Evolutionary conservation across 2,888 invertebrate genomes (phyloP).

Genomic region (Perizoma affinitatum): DNA sequence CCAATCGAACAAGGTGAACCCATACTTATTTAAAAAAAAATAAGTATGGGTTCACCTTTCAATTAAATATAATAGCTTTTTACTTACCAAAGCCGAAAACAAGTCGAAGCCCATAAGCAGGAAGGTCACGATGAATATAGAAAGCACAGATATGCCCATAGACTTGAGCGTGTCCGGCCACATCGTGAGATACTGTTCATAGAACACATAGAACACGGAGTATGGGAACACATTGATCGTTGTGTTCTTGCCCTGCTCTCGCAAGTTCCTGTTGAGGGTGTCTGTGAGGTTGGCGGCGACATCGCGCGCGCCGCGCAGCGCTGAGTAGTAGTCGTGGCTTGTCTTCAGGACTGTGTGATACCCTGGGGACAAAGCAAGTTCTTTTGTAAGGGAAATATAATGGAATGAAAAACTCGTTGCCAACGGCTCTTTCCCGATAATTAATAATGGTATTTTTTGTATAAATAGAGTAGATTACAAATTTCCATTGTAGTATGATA

Average conservation of each 20-base stretch:
- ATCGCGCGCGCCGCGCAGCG: conserved; percentile 91
- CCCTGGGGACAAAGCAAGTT: conserved; percentile 29
- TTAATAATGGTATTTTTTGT: no score
- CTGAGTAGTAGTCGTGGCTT: conserved; percentile 95
- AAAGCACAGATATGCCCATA: conserved; percentile 93
- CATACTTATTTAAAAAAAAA: no score
- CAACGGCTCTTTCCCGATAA: no score
- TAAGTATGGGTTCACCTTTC: no score
- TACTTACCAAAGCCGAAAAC: conserved; percentile 62
- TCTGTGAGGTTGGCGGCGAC: conserved; percentile 93
- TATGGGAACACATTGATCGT: conserved; percentile 92
- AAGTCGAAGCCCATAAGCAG: conserved; percentile 96
- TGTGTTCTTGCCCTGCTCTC: conserved; percentile 65
- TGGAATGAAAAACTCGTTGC: no score
- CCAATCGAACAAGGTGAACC: no score
- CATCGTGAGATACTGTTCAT: conserved; percentile 99
- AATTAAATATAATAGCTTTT: no score
- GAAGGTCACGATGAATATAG: conserved; percentile 98
- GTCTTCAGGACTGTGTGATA: conserved; percentile 97
- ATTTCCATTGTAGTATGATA: no score
- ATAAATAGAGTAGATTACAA: no score
- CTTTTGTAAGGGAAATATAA: no score
- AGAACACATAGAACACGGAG: conserved; percentile 98
- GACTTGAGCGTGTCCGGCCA: conserved; percentile 95
- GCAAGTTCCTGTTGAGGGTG: conserved; percentile 86